Evolutionary conservation across 2,113 vertebrate species (phyloP).

Genomic region (Pionites leucogaster): DNA sequence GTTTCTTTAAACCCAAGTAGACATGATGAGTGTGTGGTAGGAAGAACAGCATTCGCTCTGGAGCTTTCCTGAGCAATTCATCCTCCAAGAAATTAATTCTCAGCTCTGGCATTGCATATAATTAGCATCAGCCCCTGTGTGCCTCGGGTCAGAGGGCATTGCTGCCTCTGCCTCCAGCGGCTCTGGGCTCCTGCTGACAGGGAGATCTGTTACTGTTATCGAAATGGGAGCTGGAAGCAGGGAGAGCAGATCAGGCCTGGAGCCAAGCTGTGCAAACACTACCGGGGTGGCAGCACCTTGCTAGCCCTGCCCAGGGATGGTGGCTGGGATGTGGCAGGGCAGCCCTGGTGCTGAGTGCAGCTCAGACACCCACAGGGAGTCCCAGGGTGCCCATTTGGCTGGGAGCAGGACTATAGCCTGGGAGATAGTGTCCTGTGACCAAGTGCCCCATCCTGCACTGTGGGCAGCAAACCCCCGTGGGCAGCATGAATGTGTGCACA

Average conservation of each 20-base stretch:
- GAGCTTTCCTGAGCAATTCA: slow-evolving; percentile 33
- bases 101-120: neutral
- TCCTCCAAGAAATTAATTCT: slow-evolving; percentile 61
- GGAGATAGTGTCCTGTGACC: neutral
- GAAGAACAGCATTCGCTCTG: neutral
- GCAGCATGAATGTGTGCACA: accelerated
- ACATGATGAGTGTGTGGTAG: neutral
- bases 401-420: accelerated
- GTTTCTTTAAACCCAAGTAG: neutral
- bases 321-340: neutral
- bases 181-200: neutral
- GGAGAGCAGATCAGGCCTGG: neutral
- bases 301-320: neutral
- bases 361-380: accelerated
- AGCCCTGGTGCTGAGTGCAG: accelerated
- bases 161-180: neutral
- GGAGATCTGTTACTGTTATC: neutral
- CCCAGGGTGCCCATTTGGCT: accelerated
- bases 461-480: neutral
- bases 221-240: neutral
- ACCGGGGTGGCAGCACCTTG: neutral
- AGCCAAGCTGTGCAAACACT: slow-evolving; percentile 31
- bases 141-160: neutral
- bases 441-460: accelerated
- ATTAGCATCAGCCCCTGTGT: neutral